Conservation (phyloP, 2,888 invertebrate genomes). For the Meiosimyza decipiens region DNA sequence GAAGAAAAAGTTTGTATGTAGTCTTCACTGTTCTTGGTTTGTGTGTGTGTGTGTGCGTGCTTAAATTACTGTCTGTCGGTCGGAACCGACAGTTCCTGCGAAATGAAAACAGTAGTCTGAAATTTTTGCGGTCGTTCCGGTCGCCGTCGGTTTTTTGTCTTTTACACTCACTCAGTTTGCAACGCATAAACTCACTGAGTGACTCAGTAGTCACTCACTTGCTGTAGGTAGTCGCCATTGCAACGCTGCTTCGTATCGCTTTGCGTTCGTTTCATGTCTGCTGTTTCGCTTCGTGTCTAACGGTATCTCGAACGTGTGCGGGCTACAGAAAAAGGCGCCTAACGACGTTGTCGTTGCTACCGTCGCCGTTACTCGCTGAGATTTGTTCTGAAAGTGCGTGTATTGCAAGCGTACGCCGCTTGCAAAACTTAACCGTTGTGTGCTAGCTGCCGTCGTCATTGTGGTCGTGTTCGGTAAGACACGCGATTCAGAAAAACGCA, state of each 20-base stretch:
- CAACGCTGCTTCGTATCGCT: neutral
- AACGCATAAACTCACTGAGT: neutral
- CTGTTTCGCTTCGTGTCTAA: slow-evolving; percentile 21
- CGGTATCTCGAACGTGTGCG: neutral
- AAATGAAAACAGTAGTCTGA: neutral
- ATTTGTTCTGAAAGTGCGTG: slow-evolving; percentile 30
- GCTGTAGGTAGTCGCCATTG: slow-evolving; percentile 32
- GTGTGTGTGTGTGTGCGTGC: too few species aligned
- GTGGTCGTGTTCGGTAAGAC: too few species aligned
- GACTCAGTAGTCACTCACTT: neutral
- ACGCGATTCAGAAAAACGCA: neutral
- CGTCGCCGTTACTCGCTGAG: slow-evolving; percentile 42
- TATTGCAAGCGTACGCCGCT: slow-evolving; percentile 28
- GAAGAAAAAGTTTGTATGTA: neutral
- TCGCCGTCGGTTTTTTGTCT: too few species aligned
- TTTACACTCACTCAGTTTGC: neutral
- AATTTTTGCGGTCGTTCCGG: too few species aligned
- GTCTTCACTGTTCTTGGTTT: too few species aligned
- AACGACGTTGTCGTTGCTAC: slow-evolving; percentile 45
- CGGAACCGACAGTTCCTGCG: neutral
- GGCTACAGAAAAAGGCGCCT: slow-evolving; percentile 34
- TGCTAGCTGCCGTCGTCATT: slow-evolving; percentile 17
- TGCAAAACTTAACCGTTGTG: slow-evolving; percentile 15
- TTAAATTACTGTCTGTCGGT: neutral
- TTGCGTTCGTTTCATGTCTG: slow-evolving; percentile 24